phyloP scores from a whole-genome alignment of 2,888 invertebrate species.

The Pinctada fucata region DNA sequence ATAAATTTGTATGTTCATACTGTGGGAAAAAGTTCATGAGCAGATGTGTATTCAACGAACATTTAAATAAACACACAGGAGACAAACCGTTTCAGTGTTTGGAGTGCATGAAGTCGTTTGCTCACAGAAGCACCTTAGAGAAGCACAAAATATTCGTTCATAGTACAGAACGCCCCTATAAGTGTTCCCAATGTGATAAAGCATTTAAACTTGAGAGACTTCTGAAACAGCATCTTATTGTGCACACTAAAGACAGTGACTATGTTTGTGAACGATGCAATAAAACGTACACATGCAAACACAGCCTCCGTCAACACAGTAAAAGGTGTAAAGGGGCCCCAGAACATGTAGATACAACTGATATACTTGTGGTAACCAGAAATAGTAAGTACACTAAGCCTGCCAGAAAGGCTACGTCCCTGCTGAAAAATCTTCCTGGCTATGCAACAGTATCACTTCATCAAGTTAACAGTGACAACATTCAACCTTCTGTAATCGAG shows the following conservation, averaged over 20 bases:
- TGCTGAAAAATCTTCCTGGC: background rate
- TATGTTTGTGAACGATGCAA: slow-evolving; percentile 52
- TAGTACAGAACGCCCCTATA: slow-evolving; percentile 54
- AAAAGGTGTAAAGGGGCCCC: slow-evolving; percentile 50
- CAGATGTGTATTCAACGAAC: slow-evolving; percentile 58
- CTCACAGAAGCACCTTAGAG: slow-evolving; percentile 57
- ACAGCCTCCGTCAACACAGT: slow-evolving; percentile 52
- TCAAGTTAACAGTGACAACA: background rate
- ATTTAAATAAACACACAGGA: slow-evolving; percentile 67
- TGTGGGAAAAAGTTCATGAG: slow-evolving; percentile 56
- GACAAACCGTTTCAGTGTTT: slow-evolving; percentile 60
- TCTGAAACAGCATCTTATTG: slow-evolving; percentile 55
- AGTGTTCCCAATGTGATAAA: slow-evolving; percentile 58
- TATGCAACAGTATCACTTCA: background rate
- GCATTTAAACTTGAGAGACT: slow-evolving; percentile 59
- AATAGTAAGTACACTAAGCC: background rate
- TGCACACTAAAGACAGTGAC: slow-evolving; percentile 57
- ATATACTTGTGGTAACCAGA: background rate
- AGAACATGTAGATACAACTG: background rate
- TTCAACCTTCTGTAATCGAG: background rate
- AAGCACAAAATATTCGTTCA: slow-evolving; percentile 62
- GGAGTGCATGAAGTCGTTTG: slow-evolving; percentile 56
- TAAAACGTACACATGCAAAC: slow-evolving; percentile 49
- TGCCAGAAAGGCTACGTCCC: background rate
- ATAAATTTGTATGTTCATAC: slow-evolving; percentile 54